Percentiles rank a stretch among this genome's conserved stretches.
Conservation (phyloP, 1,140 invertebrate genomes). For the Drosophila ambigua region DNA sequence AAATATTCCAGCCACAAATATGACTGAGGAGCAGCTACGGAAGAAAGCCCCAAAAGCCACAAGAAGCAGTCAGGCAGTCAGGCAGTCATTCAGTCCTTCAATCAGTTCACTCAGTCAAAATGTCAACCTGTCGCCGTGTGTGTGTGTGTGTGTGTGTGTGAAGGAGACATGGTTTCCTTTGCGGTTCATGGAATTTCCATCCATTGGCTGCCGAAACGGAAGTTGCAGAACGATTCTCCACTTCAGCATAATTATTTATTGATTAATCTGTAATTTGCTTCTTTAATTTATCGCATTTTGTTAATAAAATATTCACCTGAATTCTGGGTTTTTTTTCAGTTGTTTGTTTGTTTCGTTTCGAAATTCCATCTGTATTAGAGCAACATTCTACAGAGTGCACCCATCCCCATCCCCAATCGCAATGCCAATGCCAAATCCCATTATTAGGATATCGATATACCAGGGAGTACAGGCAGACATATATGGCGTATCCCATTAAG, state of each 20-base stretch:
- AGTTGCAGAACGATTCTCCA: background rate
- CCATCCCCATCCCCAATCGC: background rate
- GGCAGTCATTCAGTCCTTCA: slow-evolving; percentile 22
- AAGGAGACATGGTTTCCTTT: no score
- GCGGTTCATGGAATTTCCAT: no score
- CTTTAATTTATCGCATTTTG: slow-evolving; percentile 17
- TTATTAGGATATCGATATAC: slow-evolving; percentile 10
- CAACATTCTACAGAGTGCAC: background rate
- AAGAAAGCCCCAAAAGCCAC: slow-evolving; percentile 13
- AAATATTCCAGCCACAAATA: slow-evolving; percentile 12
- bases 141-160: no score
- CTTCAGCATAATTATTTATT: background rate
- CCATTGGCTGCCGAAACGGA: no score
- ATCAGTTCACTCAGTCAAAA: slow-evolving; percentile 10
- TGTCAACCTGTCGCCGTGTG: no score
- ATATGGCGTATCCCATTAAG: slow-evolving; percentile 27
- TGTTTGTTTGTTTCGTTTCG: background rate
- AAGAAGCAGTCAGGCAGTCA: slow-evolving; percentile 23
- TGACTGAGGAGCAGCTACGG: background rate
- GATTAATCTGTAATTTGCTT: slow-evolving; percentile 51
- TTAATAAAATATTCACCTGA: slow-evolving; percentile 33
- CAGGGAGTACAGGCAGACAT: slow-evolving; percentile 19
- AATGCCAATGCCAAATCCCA: background rate
- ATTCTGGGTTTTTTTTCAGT: slow-evolving; percentile 6
- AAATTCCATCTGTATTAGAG: background rate